Percentiles rank a stretch among this genome's conserved stretches.
Conservation (phyloP, 2,797 vertebrate genomes). For the Pangasius macronema region DNA sequence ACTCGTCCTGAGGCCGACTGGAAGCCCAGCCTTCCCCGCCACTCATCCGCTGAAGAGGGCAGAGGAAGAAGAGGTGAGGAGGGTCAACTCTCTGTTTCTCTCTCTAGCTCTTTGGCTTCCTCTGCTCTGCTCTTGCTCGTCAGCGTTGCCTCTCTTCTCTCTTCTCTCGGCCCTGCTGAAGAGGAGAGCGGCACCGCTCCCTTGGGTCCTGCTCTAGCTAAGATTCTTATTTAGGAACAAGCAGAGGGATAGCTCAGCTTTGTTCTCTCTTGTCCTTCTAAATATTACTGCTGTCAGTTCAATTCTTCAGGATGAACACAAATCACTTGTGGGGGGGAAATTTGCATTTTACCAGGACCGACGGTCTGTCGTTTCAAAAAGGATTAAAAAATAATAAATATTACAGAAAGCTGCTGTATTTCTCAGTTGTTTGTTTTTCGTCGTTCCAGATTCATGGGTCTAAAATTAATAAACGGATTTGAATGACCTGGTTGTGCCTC, state of each 20-base stretch:
- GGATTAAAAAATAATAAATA: not conserved
- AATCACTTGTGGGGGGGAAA: not conserved
- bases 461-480: not conserved
- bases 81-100: constrained; percentile 7
- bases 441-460: not conserved
- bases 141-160: constrained; percentile 31
- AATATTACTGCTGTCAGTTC: constrained; percentile 64
- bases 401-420: not conserved
- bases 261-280: constrained; percentile 61
- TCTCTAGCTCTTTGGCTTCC: constrained; percentile 30
- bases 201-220: constrained; percentile 76
- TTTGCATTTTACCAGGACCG: not conserved
- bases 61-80: constrained; percentile 73
- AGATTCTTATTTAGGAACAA: constrained; percentile 77
- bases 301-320: constrained; percentile 43
- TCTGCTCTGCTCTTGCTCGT: not conserved
- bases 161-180: constrained; percentile 65
- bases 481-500: not conserved
- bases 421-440: not conserved
- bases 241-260: constrained; percentile 70
- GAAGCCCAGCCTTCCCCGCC: constrained; percentile 77
- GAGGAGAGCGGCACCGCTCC: constrained; percentile 64
- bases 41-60: constrained; percentile 77
- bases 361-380: not conserved
- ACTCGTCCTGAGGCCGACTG: constrained; percentile 73